Evolutionary conservation across 2,888 invertebrate genomes (phyloP), one percentile per base, ranked within the genome.

Genomic region (Clostera curtula): DNA sequence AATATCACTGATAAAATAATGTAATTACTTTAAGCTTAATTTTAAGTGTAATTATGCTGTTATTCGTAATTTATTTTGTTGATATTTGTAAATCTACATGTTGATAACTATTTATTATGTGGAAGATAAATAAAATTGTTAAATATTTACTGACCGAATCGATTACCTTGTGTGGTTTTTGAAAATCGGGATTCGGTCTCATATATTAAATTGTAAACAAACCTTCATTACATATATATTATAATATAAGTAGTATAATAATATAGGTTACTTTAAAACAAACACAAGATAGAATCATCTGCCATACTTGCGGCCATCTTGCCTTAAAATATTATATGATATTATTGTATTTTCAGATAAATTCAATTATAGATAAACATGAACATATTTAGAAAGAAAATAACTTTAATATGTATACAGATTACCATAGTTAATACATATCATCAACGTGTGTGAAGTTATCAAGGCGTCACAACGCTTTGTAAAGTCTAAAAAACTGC

Each of bases 11-110:
- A 65, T 63, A 56, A n/a, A 48, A 49, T 73, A 75, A 67, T 34
- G 40, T 24, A 27, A n/a, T n/a, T n/a, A n/a, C n/a, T n/a, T n/a
- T 76, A 79, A 70, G 71, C 43, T 50, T 76, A 73, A 67, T 66
- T 65, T 55, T 75, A 77, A 49, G 67, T 74, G 71, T 79, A 80
- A 72, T n/a, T 74, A 77, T 79, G 68, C 80, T 82, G 82, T 82
- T 82, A 82, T 83, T 77, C 76, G 77, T 83, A 83, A 83, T 82
- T 83, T 83, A 83, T 83, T 83, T 82, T 83, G 83, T 83, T 83
- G 80, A 82, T 83, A 82, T 79, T 83, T 82, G 74, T 83, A 83
- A 82, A 80, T 79, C 80, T 79, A 76, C 79, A 79, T 79, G 83
- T 83, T 83, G 67, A 80, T 79, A 80, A 77, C 76, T 83, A 83